A percentile compares a stretch with the other conserved stretches of the same genome.
Evolutionary conservation across 2,888 invertebrate species (phyloP).

Genomic region (Eurytoma adleriae): DNA sequence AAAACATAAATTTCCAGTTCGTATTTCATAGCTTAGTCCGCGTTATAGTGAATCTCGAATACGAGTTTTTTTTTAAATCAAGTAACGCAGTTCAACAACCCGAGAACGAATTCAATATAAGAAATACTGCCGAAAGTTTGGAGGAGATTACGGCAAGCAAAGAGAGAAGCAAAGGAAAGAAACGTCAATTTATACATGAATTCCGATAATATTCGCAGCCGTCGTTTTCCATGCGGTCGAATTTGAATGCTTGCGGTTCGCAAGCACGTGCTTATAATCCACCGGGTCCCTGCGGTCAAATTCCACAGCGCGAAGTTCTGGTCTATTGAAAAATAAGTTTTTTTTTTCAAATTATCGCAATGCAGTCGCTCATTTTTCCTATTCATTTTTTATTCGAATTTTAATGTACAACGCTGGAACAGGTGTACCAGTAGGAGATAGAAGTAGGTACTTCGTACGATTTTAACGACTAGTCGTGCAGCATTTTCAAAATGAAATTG

Average conservation of each 20-base stretch:
- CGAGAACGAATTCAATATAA: constrained; percentile 5
- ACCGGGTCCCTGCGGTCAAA: not conserved
- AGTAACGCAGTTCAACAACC: constrained; percentile 1
- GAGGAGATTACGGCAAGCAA: not conserved
- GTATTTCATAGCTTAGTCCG: no score
- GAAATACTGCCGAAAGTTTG: not conserved
- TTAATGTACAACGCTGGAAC: no score
- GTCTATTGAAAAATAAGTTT: no score
- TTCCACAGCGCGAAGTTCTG: not conserved
- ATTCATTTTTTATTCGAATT: no score
- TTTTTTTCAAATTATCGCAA: not conserved
- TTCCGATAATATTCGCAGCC: constrained; percentile 15
- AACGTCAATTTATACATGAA: constrained; percentile 22
- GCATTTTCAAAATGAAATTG: no score
- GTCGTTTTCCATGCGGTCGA: constrained; percentile 6
- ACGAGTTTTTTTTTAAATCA: no score
- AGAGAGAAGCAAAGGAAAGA: not conserved
- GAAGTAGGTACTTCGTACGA: no score
- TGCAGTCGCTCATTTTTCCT: not conserved
- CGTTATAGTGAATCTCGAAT: no score
- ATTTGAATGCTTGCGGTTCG: not conserved
- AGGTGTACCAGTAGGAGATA: no score
- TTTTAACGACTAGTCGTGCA: no score
- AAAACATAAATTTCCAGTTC: no score
- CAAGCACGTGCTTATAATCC: not conserved